phyloP scores from a whole-genome alignment of 2,113 vertebrate species.

The Sapayoa aenigma region DNA sequence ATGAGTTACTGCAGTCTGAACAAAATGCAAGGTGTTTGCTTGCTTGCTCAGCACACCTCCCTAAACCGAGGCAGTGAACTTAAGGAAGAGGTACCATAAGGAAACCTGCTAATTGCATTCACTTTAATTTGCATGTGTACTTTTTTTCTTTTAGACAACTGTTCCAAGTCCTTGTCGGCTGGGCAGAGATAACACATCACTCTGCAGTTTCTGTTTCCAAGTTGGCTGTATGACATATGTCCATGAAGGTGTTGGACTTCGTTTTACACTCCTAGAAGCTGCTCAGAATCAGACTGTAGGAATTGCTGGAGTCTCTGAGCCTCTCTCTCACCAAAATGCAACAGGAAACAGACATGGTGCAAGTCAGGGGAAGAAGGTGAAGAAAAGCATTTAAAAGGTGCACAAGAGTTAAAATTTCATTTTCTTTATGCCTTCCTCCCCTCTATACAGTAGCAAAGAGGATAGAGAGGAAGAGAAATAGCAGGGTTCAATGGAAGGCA shows the following conservation, averaged over 20 bases:
- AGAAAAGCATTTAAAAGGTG: slow-evolving; percentile 16
- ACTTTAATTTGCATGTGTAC: slow-evolving; percentile 52
- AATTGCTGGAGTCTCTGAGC: not conserved
- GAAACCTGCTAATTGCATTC: not conserved
- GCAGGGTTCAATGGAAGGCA: slow-evolving; percentile 26
- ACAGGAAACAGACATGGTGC: not conserved
- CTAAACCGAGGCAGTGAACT: not conserved
- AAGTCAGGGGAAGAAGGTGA: not conserved
- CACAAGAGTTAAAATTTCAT: not conserved
- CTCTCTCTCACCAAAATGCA: not conserved
- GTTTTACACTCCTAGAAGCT: not conserved
- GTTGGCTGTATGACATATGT: not conserved
- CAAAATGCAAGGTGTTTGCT: not conserved
- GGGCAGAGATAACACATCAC: not conserved
- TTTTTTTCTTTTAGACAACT: not conserved
- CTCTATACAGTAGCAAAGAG: not conserved
- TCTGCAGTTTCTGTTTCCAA: not conserved
- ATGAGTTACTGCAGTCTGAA: not conserved
- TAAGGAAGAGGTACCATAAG: not conserved
- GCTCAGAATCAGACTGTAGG: not conserved
- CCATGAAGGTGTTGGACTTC: not conserved
- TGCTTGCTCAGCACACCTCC: not conserved
- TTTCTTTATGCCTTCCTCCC: slow-evolving; percentile 23
- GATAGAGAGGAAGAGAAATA: not conserved
- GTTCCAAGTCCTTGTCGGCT: not conserved